Percentiles rank a stretch among this genome's conserved stretches.
These are phyloP conservation scores for Laodelphax striatellus DNA, from an alignment of 1,140 invertebrate genomes.

Conservation along the genomic window DNA sequence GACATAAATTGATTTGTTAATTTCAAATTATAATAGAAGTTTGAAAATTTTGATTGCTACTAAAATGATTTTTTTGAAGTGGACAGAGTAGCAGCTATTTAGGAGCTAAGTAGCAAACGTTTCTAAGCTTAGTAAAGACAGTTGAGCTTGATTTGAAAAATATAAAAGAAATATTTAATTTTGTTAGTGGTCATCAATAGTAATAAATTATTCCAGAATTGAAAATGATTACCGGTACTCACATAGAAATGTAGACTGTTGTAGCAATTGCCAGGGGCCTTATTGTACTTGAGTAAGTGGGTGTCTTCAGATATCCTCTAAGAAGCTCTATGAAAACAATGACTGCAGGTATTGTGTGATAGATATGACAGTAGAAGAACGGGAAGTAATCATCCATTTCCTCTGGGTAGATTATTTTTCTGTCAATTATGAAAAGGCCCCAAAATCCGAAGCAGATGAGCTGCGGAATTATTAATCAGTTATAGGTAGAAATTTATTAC, in stretches of 20 bases:
- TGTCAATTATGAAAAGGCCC: background rate
- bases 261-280: background rate
- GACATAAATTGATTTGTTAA: too few relatives aligned
- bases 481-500: too few relatives aligned
- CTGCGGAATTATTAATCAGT: background rate
- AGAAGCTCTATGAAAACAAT: background rate
- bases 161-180: too few relatives aligned
- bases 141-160: too few relatives aligned
- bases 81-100: too few relatives aligned
- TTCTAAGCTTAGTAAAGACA: too few relatives aligned
- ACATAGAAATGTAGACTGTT: background rate
- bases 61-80: too few relatives aligned
- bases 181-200: too few relatives aligned
- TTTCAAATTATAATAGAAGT: too few relatives aligned
- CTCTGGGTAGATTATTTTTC: background rate
- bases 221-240: background rate
- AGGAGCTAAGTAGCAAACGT: too few relatives aligned
- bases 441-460: background rate
- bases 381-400: background rate
- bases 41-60: too few relatives aligned
- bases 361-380: background rate
- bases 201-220: too few relatives aligned
- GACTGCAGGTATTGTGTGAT: background rate
- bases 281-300: background rate
- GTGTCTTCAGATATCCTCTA: background rate